A percentile compares a stretch with the other conserved stretches of the same genome.
Conservation (phyloP, 2,888 invertebrate species). For the Sericinus montela region DNA sequence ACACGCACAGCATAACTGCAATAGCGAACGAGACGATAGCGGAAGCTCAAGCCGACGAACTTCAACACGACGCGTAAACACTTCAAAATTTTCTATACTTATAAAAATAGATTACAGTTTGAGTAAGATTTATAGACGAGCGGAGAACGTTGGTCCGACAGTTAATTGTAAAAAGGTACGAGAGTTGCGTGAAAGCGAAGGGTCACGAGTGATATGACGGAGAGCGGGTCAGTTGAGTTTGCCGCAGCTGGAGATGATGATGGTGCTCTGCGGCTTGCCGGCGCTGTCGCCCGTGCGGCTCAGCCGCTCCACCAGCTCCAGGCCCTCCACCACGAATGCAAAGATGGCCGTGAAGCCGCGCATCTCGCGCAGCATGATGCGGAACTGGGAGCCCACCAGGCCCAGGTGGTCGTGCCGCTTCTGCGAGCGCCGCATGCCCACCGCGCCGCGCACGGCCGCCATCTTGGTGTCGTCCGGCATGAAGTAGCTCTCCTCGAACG, state of each 20-base stretch:
- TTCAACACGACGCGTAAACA: constrained; percentile 31
- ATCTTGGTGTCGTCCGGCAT: constrained; percentile 90
- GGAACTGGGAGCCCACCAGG: constrained; percentile 91
- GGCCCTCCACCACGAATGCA: constrained; percentile 88
- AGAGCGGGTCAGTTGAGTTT: not conserved
- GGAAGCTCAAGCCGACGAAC: constrained; percentile 3
- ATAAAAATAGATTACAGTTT: not conserved
- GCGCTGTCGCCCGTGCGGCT: constrained; percentile 87
- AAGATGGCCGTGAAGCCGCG: constrained; percentile 90
- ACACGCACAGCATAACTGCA: not conserved
- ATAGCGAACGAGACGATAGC: not conserved
- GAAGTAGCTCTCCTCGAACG: constrained; percentile 87
- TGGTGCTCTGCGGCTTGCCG: constrained; percentile 87
- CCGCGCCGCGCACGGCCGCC: constrained; percentile 86
- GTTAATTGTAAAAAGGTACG: not conserved
- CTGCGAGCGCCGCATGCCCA: constrained; percentile 90
- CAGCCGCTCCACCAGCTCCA: constrained; percentile 88
- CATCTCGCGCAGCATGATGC: constrained; percentile 89
- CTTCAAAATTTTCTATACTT: constrained; percentile 32
- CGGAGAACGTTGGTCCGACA: constrained; percentile 37
- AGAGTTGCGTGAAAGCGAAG: not conserved
- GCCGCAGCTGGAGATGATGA: constrained; percentile 83
- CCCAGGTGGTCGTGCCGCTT: constrained; percentile 88
- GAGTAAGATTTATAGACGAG: not conserved
- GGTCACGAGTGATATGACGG: not conserved